These are phyloP conservation scores for Malachius bipustulatus DNA, from an alignment of 2,888 invertebrate genomes.

Conservation along the genomic window DNA sequence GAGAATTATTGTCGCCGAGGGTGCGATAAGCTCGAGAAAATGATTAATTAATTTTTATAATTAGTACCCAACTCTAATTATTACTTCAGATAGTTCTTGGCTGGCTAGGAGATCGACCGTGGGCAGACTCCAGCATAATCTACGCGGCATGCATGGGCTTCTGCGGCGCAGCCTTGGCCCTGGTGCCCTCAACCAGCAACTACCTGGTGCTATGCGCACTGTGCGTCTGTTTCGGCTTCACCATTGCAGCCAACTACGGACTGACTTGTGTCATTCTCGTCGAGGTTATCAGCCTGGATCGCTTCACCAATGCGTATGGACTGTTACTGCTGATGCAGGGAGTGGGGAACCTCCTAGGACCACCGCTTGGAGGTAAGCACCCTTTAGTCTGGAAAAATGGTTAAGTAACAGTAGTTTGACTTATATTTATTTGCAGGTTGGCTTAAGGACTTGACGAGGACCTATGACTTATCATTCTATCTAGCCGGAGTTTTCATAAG, in stretches of 20 bases:
- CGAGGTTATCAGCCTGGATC: conserved; percentile 77
- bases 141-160: conserved; percentile 71
- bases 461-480: conserved; percentile 71
- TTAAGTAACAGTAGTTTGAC: neutral
- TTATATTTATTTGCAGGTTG: conserved; percentile 49
- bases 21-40: too few species aligned
- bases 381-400: conserved; percentile 1
- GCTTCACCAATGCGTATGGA: conserved; percentile 87
- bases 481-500: conserved; percentile 69
- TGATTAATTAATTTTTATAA: too few species aligned
- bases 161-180: conserved; percentile 54
- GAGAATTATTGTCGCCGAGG: too few species aligned
- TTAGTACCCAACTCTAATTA: too few species aligned
- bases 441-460: conserved; percentile 66
- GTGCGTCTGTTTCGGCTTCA: conserved; percentile 74
- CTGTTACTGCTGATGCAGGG: conserved; percentile 79
- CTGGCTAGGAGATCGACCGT: conserved; percentile 73
- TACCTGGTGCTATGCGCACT: conserved; percentile 50
- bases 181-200: conserved; percentile 48
- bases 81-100: conserved; percentile 63
- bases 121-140: conserved; percentile 63
- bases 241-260: conserved; percentile 86
- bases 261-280: conserved; percentile 84
- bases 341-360: conserved; percentile 78
- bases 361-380: conserved; percentile 71